A percentile compares a stretch with the other conserved stretches of the same genome.
phyloP scores from a whole-genome alignment of 2,888 invertebrate genomes.

The Cephonodes hylas region DNA sequence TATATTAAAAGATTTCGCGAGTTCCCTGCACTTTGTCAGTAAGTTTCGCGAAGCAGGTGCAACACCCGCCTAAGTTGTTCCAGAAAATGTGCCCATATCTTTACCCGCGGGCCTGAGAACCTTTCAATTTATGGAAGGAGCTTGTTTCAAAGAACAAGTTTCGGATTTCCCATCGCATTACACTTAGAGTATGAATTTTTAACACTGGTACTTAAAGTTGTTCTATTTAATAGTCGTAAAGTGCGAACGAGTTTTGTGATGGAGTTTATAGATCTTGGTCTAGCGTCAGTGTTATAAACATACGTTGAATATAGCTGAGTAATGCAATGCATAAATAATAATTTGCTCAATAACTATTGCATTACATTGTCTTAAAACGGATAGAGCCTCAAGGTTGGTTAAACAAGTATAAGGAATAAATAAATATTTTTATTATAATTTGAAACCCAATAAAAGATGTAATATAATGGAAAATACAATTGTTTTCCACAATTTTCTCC shows the following conservation, averaged over 20 bases:
- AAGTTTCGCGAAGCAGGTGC: slow-evolving; percentile 26
- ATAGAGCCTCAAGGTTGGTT: too few species aligned
- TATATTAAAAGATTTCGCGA: slow-evolving; percentile 51
- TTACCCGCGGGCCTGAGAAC: slow-evolving; percentile 20
- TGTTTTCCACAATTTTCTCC: background rate
- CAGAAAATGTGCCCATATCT: slow-evolving; percentile 17
- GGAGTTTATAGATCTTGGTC: too few species aligned
- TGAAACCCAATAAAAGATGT: too few species aligned
- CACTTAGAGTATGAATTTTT: background rate
- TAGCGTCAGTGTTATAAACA: too few species aligned
- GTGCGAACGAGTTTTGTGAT: too few species aligned
- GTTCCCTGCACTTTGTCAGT: slow-evolving; percentile 34
- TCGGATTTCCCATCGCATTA: background rate
- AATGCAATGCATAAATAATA: too few species aligned
- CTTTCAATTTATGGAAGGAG: slow-evolving; percentile 27
- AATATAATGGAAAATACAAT: too few species aligned
- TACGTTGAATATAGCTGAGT: too few species aligned
- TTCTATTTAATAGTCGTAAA: background rate
- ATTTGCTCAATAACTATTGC: too few species aligned
- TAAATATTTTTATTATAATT: too few species aligned
- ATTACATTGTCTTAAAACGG: too few species aligned
- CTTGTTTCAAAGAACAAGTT: slow-evolving; percentile 12
- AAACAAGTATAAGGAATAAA: too few species aligned
- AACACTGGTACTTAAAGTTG: background rate
- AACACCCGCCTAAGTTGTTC: slow-evolving; percentile 32